Conservation (phyloP, 2,888 invertebrate species). For the Zele albiditarsus region DNA sequence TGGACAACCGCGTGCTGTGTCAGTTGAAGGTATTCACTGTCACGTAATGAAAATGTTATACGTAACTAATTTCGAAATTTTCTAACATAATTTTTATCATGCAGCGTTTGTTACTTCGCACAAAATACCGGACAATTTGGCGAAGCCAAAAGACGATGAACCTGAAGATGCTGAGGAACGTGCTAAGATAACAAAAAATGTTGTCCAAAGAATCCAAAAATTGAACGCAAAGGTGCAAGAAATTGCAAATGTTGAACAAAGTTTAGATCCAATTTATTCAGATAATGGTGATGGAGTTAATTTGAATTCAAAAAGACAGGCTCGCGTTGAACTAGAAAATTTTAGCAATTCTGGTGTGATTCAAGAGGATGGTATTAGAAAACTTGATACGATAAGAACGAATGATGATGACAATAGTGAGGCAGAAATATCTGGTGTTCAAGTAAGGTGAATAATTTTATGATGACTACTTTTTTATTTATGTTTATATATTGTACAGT, state of each 20-base stretch:
- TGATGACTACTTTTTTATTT: not conserved
- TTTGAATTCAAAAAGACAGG: constrained; percentile 57
- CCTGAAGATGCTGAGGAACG: constrained; percentile 56
- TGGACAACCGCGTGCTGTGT: constrained; percentile 49
- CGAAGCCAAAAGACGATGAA: constrained; percentile 66
- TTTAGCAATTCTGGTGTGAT: constrained; percentile 65
- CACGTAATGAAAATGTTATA: not conserved
- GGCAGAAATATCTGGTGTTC: constrained; percentile 63
- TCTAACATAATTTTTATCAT: constrained; percentile 34
- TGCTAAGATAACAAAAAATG: constrained; percentile 60
- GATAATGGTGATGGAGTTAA: constrained; percentile 54
- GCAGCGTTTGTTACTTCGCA: constrained; percentile 82
- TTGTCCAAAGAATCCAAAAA: constrained; percentile 53
- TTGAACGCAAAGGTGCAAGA: constrained; percentile 58
- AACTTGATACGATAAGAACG: constrained; percentile 55
- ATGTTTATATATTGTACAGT: not conserved
- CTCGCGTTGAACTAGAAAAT: constrained; percentile 64
- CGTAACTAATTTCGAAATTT: not conserved
- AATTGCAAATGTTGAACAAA: constrained; percentile 47
- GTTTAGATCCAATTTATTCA: constrained; percentile 52
- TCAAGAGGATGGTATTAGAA: constrained; percentile 61
- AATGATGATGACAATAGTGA: constrained; percentile 56
- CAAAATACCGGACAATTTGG: constrained; percentile 78
- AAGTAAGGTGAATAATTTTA: constrained; percentile 56
- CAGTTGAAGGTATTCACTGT: constrained; percentile 55